Evolutionary conservation across 2,888 invertebrate species (phyloP), one percentile per base, ranked within the genome.

Genomic region (Heteromyza rotundicornis): DNA sequence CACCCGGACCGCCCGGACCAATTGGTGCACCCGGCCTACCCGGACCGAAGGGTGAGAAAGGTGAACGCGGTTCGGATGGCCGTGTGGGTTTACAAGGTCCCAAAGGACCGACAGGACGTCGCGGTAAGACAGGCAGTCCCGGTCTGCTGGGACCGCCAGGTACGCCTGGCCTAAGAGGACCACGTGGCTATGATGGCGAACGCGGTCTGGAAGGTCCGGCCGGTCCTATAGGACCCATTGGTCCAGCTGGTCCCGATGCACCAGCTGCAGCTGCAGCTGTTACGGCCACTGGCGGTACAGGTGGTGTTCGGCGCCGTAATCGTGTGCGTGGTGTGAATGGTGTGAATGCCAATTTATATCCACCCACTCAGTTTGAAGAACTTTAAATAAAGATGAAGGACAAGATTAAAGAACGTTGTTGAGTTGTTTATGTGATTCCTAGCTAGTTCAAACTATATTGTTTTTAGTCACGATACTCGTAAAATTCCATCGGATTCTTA

Each of bases 81-180:
- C 2, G 61, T 2, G 14, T 47, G 1, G 69, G 70, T 1, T 50
- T 52, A 0, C 58, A 53, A 23, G 68, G 68, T 14, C 53, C 62
- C 20, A n/a, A 47, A 12, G 68, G 70, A 10, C 52, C 57, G 16
- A 51, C 63, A 2, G 67, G 67, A 8, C 47, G 54, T 2, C 59
- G 63, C 12, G 68, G 68, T 10, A 60, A 62, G 5, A 62, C 57
- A n/a, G 68, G 70, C n/a, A 24, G 49, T 2, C 53, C 67, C 8
- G 70, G 70, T 2, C 51, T 63, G 1, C 49, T 67, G 16, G 70
- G 69, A 0, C 67, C 67, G 2, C 64, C 66, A 1, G 69, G 69
- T 19, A 12, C 36, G 0, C 64, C 63, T 10, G 65, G 65, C 10
- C 14, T 50, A 19, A 49, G 68, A 47, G 69, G 68, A 7, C 59